Evolutionary conservation across 2,113 vertebrate species (phyloP).

Genomic region (Crotalus viridis): DNA sequence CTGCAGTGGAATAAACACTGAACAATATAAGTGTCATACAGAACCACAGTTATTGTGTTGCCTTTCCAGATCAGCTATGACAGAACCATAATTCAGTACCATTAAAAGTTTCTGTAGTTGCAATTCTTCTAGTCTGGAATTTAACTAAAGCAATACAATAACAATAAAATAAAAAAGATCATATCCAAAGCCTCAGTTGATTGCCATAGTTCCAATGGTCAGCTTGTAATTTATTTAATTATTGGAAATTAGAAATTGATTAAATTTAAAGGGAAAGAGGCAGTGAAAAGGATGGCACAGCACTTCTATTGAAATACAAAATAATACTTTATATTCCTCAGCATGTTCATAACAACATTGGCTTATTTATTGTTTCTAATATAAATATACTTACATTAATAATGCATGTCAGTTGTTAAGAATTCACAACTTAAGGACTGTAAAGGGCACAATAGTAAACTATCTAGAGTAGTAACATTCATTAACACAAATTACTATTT

Average conservation of each 20-base stretch:
- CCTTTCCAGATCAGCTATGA: not conserved
- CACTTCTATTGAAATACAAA: constrained; percentile 11
- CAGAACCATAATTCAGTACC: not conserved
- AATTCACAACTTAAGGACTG: constrained; percentile 30
- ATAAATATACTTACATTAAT: constrained; percentile 25
- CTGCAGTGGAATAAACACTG: not conserved
- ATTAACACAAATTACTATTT: constrained; percentile 53
- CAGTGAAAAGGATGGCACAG: not conserved
- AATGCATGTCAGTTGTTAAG: constrained; percentile 29
- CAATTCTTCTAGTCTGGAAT: not conserved
- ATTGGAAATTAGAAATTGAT: not conserved
- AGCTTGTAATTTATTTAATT: not conserved
- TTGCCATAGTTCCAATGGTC: not conserved
- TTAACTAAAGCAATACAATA: not conserved
- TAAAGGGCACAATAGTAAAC: constrained; percentile 46
- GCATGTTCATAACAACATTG: not conserved
- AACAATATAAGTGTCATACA: not conserved
- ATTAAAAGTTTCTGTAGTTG: not conserved
- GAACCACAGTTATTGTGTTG: not conserved
- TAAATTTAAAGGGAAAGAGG: not conserved
- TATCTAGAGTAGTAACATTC: constrained; percentile 41
- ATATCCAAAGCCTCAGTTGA: not conserved
- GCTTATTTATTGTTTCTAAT: constrained; percentile 10
- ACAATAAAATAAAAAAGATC: not conserved
- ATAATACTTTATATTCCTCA: not conserved